Base-by-base conservation (phyloP, 2,888 invertebrate genomes). In the Matsumyia berberina region DNA sequence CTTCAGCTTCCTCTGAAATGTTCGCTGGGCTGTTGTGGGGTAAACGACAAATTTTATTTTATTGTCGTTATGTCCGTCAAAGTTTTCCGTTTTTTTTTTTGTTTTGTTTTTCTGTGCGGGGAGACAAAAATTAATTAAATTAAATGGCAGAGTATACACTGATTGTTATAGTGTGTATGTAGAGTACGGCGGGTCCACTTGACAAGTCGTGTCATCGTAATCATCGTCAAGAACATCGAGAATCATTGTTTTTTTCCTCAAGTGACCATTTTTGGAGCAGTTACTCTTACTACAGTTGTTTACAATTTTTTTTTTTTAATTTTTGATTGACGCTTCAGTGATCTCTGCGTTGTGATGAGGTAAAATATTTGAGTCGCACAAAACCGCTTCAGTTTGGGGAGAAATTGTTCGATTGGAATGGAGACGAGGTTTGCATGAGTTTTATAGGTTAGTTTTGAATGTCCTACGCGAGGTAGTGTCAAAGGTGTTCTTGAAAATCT, bases 41-140 rank as follows among this genome's bases (percentile, higher is more conserved):
- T 24, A 39, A 53, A 72, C 19, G 51, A 51, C 51, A 53, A 53
- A 51, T 55, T 24, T 55, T 35, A 37, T 29, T 55, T 53, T 7
- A 49, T 58, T 66, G 57, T 49, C 35, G 49, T 77, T 42, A 29
- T 42, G 35, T 72, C 46, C 58, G 64, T 55, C 42, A 15, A 44
- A 29, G 44, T 31, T 46, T n/a, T 11, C 24, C 2, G 24, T 24
- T 42, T 44, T 37, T 39, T 60, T 8, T 12, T 60, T 64, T 57
- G 29, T 39, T 60, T 8, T 12, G 53, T 64, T 57, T 0, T 11
- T 35, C 39, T 24, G n/a, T 33, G 19, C 37, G 5, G 35, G 66
- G 46, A 24, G 24, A 24, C 57, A 69, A 73, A 55, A 83, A 69
- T 83, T 79, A 83, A 83, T 79, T 79, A 62, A 73, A 79, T 69